Evolutionary conservation across 2,888 invertebrate species (phyloP).

Genomic region (Sinhomidia bicolor): DNA sequence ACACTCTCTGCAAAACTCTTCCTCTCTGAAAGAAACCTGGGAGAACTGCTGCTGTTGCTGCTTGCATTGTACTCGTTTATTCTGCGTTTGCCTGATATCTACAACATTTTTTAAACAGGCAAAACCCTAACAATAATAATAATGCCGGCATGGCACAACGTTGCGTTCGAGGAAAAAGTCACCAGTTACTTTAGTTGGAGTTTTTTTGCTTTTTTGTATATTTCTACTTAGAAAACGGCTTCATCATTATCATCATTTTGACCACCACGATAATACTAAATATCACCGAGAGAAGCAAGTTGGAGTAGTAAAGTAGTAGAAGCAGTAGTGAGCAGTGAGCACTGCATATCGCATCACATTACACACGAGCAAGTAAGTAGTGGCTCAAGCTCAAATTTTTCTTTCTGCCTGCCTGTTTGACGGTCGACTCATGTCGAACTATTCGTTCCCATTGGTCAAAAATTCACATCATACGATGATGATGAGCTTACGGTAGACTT

Average conservation of each 20-base stretch:
- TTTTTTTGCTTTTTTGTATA: neutral
- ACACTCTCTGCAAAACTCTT: too few species aligned
- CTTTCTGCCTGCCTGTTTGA: conserved; percentile 6
- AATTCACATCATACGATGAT: conserved; percentile 74
- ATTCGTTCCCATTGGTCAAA: conserved; percentile 64
- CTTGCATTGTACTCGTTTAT: conserved; percentile 14
- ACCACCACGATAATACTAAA: neutral
- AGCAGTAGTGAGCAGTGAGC: neutral
- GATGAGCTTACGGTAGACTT: conserved; percentile 71
- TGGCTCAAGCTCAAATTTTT: conserved; percentile 42
- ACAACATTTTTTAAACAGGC: neutral
- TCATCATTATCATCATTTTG: neutral
- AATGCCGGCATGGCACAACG: too few species aligned
- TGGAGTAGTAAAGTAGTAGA: neutral
- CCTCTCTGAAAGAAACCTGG: neutral
- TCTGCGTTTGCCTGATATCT: too few species aligned
- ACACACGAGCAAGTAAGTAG: too few species aligned
- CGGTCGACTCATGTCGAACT: conserved; percentile 58
- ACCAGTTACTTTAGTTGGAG: neutral
- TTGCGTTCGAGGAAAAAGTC: conserved; percentile 26
- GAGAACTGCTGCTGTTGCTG: too few species aligned
- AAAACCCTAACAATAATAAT: too few species aligned
- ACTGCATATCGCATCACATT: too few species aligned
- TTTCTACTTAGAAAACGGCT: neutral
- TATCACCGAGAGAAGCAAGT: conserved; percentile 39